These are phyloP conservation scores for Odontocerum albicorne DNA, from an alignment of 2,888 invertebrate genomes.

Conservation along the genomic window DNA sequence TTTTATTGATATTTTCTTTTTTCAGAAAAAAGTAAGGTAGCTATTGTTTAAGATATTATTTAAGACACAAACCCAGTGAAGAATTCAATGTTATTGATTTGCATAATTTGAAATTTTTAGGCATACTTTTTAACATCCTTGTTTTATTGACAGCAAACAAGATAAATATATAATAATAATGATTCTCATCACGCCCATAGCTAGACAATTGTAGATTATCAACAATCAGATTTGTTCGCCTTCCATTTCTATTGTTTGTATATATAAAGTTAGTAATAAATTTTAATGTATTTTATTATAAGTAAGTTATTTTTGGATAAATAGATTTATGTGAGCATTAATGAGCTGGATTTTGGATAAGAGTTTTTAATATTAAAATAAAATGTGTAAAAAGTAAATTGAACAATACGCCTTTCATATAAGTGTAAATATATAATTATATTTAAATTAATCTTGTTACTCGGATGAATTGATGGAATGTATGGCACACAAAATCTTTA, in stretches of 20 bases:
- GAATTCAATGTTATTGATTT: too few relatives aligned
- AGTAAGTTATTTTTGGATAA: slow-evolving; percentile 31
- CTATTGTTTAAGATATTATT: too few relatives aligned
- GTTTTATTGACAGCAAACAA: too few relatives aligned
- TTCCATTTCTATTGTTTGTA: slow-evolving; percentile 28
- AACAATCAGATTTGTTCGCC: slow-evolving; percentile 20
- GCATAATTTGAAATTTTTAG: too few relatives aligned
- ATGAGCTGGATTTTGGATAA: slow-evolving; percentile 1
- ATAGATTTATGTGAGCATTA: slow-evolving; percentile 23
- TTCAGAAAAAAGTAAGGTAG: too few relatives aligned
- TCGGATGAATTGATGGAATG: slow-evolving; percentile 25
- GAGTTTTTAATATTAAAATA: background rate
- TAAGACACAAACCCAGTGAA: too few relatives aligned
- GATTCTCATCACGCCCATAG: too few relatives aligned
- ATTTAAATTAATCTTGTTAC: slow-evolving; percentile 28
- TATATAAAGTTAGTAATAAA: slow-evolving; percentile 21
- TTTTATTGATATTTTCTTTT: too few relatives aligned
- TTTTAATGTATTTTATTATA: slow-evolving; percentile 28
- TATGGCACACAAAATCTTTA: slow-evolving; percentile 33
- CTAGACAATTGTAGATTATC: too few relatives aligned
- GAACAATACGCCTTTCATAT: slow-evolving; percentile 28
- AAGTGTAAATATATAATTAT: slow-evolving; percentile 31
- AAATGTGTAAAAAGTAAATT: slow-evolving; percentile 7
- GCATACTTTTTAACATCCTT: too few relatives aligned
- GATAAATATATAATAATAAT: too few relatives aligned